These are phyloP conservation scores for Ferdinandea cuprea DNA, from an alignment of 2,888 invertebrate genomes.

Conservation along the genomic window DNA sequence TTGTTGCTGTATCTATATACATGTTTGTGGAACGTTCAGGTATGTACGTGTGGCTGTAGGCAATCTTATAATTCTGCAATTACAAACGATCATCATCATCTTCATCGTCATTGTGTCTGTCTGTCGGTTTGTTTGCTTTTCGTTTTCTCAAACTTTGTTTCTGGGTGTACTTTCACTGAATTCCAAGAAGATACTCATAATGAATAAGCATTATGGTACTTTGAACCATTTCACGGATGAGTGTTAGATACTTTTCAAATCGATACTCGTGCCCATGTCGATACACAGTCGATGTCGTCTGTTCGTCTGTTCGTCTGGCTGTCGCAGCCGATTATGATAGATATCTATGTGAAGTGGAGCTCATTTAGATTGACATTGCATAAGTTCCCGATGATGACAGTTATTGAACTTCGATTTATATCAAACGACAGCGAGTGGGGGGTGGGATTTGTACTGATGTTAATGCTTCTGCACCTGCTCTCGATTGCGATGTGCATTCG, in stretches of 20 bases:
- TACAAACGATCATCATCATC: background rate
- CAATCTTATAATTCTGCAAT: background rate
- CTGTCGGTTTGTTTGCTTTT: background rate
- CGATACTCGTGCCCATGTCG: slow-evolving; percentile 2
- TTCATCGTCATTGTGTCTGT: background rate
- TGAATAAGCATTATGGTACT: background rate
- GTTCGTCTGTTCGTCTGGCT: no score
- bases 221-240: background rate
- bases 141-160: background rate
- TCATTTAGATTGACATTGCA: background rate
- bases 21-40: no score
- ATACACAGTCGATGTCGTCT: background rate
- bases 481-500: slow-evolving; percentile 1
- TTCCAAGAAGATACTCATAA: background rate
- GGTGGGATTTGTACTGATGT: background rate
- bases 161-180: slow-evolving; percentile 12
- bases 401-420: slow-evolving; percentile 12
- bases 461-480: background rate
- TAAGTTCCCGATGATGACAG: slow-evolving; percentile 12
- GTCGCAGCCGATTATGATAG: background rate
- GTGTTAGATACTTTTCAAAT: background rate
- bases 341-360: background rate
- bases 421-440: background rate
- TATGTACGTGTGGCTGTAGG: background rate
- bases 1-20: no score